Evolutionary conservation across 2,797 vertebrate genomes (phyloP).

Genomic region (Crocodylus rhombifer): DNA sequence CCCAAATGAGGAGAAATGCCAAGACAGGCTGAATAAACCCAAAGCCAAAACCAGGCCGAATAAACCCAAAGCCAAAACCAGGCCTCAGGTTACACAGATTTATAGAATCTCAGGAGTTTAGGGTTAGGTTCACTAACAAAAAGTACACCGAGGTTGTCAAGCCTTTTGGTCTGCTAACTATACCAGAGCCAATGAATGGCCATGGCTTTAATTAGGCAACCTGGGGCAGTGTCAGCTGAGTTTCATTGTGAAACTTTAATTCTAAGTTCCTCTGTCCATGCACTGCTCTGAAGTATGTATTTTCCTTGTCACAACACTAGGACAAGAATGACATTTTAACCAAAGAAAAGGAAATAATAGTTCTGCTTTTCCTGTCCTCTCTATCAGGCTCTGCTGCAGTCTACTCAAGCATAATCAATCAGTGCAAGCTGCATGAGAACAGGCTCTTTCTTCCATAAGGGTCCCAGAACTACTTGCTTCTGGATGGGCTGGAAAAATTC

Average conservation of each 20-base stretch:
- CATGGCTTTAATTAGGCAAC: not conserved
- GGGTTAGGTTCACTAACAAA: not conserved
- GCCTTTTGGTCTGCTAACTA: not conserved
- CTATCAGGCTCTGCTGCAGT: not conserved
- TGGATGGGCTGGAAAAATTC: not conserved
- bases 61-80: not conserved
- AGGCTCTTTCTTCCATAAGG: not conserved
- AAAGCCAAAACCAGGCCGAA: not conserved
- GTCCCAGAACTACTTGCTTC: fast-evolving
- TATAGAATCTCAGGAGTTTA: no score
- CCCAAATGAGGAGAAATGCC: fast-evolving
- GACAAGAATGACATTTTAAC: not conserved
- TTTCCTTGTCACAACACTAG: fast-evolving
- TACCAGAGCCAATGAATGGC: not conserved
- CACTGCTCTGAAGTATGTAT: not conserved
- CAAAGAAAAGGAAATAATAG: not conserved
- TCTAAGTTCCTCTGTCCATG: fast-evolving
- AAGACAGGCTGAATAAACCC: not conserved
- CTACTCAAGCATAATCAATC: not conserved
- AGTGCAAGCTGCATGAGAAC: fast-evolving
- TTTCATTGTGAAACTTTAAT: not conserved
- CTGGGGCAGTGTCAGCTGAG: not conserved
- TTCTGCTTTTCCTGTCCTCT: not conserved
- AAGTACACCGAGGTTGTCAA: not conserved
- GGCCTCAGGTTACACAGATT: not conserved